Evolutionary conservation across 2,797 vertebrate species (phyloP).

Genomic region (Ceryle rudis): DNA sequence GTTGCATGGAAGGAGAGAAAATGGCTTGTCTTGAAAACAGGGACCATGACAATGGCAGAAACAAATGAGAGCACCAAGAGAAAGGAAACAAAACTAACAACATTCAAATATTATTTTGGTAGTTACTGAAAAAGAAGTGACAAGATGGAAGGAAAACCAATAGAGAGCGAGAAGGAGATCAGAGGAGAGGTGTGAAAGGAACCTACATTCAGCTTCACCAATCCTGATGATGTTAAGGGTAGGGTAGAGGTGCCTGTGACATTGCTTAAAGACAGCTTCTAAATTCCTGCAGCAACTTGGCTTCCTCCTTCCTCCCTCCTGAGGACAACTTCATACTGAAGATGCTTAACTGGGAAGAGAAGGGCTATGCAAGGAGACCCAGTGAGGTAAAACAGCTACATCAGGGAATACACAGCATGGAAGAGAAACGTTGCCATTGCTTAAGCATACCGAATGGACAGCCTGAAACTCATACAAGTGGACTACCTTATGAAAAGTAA

Average conservation of each 20-base stretch:
- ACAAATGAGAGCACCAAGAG: neutral
- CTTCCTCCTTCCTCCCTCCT: neutral
- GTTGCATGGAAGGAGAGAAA: neutral
- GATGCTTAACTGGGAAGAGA: neutral
- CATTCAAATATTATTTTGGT: neutral
- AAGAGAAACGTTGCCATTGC: neutral
- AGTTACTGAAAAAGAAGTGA: neutral
- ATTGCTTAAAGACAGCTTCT: neutral
- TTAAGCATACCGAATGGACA: neutral
- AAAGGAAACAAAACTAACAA: neutral
- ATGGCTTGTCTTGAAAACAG: neutral
- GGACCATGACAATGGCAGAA: fast-evolving
- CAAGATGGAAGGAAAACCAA: neutral
- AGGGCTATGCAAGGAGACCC: neutral
- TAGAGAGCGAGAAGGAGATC: neutral
- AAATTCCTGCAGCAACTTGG: neutral
- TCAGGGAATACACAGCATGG: neutral
- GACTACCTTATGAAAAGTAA: neutral
- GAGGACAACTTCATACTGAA: neutral
- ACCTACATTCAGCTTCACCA: neutral
- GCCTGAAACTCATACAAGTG: neutral
- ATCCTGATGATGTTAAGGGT: neutral
- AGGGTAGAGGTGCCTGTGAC: neutral
- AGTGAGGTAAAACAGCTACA: neutral
- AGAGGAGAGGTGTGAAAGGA: neutral